Base-by-base conservation (phyloP, 2,797 vertebrate genomes). In the Rhinophrynus dorsalis region DNA sequence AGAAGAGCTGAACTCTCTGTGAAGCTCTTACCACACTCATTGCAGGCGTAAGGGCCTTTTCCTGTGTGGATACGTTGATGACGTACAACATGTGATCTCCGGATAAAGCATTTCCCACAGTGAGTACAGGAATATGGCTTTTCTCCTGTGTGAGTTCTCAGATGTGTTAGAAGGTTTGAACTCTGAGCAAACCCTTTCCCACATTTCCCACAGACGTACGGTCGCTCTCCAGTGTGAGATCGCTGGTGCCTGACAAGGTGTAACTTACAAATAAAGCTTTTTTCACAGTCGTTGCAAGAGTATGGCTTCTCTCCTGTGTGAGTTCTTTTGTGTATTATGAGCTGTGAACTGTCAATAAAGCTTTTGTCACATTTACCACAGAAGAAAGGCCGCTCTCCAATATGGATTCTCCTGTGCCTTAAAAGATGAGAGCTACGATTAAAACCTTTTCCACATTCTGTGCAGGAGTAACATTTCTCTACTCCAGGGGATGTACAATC, bases 51-150 rank as follows among this genome's bases (percentile, higher is more conserved):
- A n/a, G 42, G 52, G 5, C 54, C 65, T 21, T 50, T 20, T 13
- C 54, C 65, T 2, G 54, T 68, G 52, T 68, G 65, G 18, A 58
- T 50, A 21, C 65, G 54, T 21, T 68, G 54, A 38, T 68, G 65
- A 17, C 54, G 27, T 10, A 58, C 42, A 7, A 68, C 42, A 29
- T 58, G 65, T 17, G 54, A 50, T 23, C 65, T 59, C 29, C 54
- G 40, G 3, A 58, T 68, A 30, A 68, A 68, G 26, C 42, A n/a
- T 7, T 67, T 67, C 32, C 44, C 65, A 33, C 65, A 67, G 3
- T n/a, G 24, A 48, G 30, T 13, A 15, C 65, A 58, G 23, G 42
- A 50, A 40, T 68, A 68, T 4, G 55, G 44, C 45, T 68, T 68
- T 35, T 68, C 66, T n/a, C 42, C 66, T 1, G 56, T 60, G 44